phyloP scores from a whole-genome alignment of 2,797 vertebrate genomes.

The Paedocypris micromegethes region DNA sequence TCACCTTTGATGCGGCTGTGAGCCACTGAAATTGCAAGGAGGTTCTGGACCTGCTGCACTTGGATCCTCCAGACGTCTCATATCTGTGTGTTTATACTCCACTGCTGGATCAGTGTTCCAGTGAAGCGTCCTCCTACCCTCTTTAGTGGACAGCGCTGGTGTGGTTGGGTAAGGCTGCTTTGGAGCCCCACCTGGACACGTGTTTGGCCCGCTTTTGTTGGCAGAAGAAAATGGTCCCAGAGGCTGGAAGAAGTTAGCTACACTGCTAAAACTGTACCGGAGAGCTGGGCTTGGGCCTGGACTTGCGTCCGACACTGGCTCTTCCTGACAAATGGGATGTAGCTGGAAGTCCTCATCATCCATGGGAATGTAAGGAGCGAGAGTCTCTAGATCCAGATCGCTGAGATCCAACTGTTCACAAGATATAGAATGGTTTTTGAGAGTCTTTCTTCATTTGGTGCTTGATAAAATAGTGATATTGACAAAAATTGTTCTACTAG shows the following conservation, averaged over 20 bases:
- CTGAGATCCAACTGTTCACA: constrained; percentile 60
- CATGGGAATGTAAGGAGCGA: constrained; percentile 86
- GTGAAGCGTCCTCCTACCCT: constrained; percentile 11
- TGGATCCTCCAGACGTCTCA: constrained; percentile 12
- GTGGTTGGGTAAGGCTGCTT: constrained; percentile 27
- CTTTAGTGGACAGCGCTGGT: not conserved
- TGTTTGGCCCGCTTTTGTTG: constrained; percentile 18
- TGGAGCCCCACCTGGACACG: constrained; percentile 20
- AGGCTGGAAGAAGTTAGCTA: constrained; percentile 72
- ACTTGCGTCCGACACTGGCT: constrained; percentile 58
- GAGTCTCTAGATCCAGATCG: constrained; percentile 79
- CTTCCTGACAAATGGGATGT: constrained; percentile 75
- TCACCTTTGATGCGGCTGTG: constrained; percentile 28
- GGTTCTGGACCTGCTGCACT: constrained; percentile 3
- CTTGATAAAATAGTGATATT: too few relatives aligned
- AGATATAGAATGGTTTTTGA: not conserved
- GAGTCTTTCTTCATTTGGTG: not conserved
- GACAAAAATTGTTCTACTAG: too few relatives aligned
- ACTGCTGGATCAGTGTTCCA: constrained; percentile 15
- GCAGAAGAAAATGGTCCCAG: constrained; percentile 38
- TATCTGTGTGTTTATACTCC: constrained; percentile 18
- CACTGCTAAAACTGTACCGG: constrained; percentile 67
- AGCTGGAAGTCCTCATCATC: constrained; percentile 83
- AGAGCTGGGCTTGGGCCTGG: constrained; percentile 53
- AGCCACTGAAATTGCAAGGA: constrained; percentile 9